Evolutionary conservation across 2,113 vertebrate genomes (phyloP), one percentile per base, ranked within the genome.

Genomic region (Apaloderma vittatum): DNA sequence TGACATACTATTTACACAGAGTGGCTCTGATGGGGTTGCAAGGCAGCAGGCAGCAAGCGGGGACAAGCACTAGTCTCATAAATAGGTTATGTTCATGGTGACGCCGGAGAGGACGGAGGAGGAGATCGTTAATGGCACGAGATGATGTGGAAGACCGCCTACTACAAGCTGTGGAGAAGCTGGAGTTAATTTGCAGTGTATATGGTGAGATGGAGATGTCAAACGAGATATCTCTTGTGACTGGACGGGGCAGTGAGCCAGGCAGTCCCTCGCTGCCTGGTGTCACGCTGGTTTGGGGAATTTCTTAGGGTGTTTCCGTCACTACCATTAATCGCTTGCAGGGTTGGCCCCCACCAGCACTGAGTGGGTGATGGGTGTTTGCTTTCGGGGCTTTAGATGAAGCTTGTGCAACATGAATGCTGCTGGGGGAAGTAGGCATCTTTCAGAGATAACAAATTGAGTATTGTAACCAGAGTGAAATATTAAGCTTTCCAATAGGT

Each of bases 281-380:
- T 17, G 19, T 46, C 10, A 0, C 55, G 23, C 16, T 0, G 0
- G 17, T 65, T 55, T 40, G 0, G 0, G 55, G 45, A n/a, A 48
- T 83, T 91, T 68, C 72, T 29, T 43, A 12, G 37, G 43, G 6
- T 70, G 48, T 87, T 78, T 43, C 61, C 49, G 43, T 90, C 4
- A 0, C 26, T 63, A 34, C 22, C 0, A 0, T 45, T 67, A 70
- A 32, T 51, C 51, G 65, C 32, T 65, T 40, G 29, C 48, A 68
- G 0, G 2, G 15, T 57, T 15, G 0, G 1, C 5, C 27, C 55
- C 32, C 2, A 0, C 22, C 0, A 1, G 62, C 1, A 2, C 55
- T 2, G 0, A 8, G 48, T 32, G 51, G 14, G 51, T 75, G 57
- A 48, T 62, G 67, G 24, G 6, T 52, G 36, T 63, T 91, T 83